These are phyloP conservation scores for Esox masquinongy DNA, from an alignment of 2,797 vertebrate species.

Conservation along the genomic window DNA sequence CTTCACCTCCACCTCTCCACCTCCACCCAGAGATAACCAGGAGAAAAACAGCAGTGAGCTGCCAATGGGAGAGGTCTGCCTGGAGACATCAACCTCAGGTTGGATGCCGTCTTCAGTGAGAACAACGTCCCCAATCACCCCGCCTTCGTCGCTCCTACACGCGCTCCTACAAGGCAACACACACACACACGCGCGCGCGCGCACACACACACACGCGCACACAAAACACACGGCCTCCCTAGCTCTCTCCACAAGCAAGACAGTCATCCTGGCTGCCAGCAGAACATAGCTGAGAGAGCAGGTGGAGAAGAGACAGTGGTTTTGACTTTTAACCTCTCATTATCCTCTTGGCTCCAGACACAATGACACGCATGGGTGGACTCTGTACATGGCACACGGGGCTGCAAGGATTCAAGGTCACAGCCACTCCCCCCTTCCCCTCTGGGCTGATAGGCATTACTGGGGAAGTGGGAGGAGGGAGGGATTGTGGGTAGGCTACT, in stretches of 20 bases:
- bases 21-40: too few relatives aligned
- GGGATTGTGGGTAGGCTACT: not conserved
- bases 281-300: not conserved
- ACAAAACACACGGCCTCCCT: too few relatives aligned
- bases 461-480: not conserved
- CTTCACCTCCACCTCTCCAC: too few relatives aligned
- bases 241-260: not conserved
- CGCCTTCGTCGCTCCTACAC: too few relatives aligned
- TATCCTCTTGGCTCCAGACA: not conserved
- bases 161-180: not conserved
- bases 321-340: not conserved
- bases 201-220: constrained; percentile 1
- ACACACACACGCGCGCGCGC: not conserved
- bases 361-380: not conserved
- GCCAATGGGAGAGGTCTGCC: too few relatives aligned
- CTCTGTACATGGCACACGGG: not conserved
- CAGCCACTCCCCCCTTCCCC: not conserved
- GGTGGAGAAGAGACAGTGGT: not conserved
- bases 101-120: too few relatives aligned
- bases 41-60: too few relatives aligned
- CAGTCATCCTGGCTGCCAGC: not conserved
- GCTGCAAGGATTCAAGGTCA: not conserved
- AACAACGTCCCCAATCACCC: too few relatives aligned
- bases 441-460: not conserved
- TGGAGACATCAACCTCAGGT: too few relatives aligned